A percentile compares a stretch with the other conserved stretches of the same genome.
These are phyloP conservation scores for Galago senegalensis DNA, from an alignment of 2,797 vertebrate genomes.

Conservation along the genomic window DNA sequence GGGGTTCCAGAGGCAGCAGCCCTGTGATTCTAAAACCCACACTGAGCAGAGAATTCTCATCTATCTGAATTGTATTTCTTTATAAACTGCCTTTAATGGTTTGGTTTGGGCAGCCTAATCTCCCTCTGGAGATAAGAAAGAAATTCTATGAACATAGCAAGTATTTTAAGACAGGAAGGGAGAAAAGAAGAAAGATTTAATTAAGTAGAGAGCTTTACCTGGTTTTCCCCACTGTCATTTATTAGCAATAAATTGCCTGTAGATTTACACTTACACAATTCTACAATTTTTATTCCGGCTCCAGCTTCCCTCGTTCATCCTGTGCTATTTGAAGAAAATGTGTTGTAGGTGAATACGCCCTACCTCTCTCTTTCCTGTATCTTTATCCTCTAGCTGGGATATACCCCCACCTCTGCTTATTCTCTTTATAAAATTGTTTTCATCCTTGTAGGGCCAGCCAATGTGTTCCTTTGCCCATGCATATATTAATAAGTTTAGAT, in stretches of 20 bases:
- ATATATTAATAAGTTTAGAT: conserved; percentile 32
- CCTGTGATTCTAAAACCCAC: conserved; percentile 71
- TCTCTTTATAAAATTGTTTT: conserved; percentile 41
- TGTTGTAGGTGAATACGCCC: neutral
- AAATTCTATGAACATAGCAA: conserved; percentile 78
- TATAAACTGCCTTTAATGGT: conserved; percentile 80
- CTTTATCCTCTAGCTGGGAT: neutral
- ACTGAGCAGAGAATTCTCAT: conserved; percentile 76
- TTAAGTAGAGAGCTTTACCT: conserved; percentile 69
- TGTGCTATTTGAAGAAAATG: neutral
- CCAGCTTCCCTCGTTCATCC: neutral
- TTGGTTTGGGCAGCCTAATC: conserved; percentile 76
- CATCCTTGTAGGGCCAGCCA: neutral
- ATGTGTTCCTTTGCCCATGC: neutral
- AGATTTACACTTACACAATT: conserved; percentile 46
- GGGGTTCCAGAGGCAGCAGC: conserved; percentile 44
- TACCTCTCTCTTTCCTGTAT: neutral
- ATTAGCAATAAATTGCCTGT: conserved; percentile 62
- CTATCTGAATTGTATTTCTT: conserved; percentile 80
- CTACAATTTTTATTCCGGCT: conserved; percentile 32
- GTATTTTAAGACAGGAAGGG: conserved; percentile 72
- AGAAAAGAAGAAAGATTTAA: conserved; percentile 77
- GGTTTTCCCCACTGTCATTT: conserved; percentile 68
- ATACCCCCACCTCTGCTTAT: accelerated
- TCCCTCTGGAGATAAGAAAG: conserved; percentile 76